Conservation (phyloP, 2,797 vertebrate species). For the Heterohyrax brucei region DNA sequence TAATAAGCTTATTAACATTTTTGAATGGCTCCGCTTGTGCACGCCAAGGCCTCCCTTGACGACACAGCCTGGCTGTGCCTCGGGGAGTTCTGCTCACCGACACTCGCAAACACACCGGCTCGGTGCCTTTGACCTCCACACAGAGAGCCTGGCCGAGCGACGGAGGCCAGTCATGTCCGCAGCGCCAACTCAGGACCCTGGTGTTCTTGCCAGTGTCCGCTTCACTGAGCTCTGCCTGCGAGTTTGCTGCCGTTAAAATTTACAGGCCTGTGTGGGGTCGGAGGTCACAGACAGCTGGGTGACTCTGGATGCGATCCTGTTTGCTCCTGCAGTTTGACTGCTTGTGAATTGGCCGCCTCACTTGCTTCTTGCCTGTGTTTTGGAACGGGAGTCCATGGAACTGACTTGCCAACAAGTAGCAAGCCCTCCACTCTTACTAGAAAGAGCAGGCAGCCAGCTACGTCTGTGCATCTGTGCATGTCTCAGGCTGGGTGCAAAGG, state of each 20-base stretch:
- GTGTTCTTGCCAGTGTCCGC: fast-evolving
- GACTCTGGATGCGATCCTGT: background rate
- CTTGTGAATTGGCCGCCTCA: no score
- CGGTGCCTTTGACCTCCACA: fast-evolving
- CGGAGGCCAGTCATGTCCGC: background rate
- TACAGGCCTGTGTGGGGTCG: background rate
- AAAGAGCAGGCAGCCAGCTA: no score
- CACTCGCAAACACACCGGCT: background rate
- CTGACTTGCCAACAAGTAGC: background rate
- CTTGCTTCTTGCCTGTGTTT: background rate
- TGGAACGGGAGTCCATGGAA: background rate
- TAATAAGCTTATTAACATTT: conserved; percentile 85
- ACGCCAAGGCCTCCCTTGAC: conserved; percentile 41
- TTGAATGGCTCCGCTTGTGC: conserved; percentile 81
- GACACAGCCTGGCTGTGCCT: background rate
- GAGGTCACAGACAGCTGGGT: background rate
- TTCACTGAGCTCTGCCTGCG: fast-evolving
- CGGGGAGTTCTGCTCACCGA: background rate
- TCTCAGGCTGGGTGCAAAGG: background rate
- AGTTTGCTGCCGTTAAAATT: background rate
- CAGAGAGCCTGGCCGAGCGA: background rate
- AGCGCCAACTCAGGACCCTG: background rate
- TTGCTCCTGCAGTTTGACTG: fast-evolving
- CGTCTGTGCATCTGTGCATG: fast-evolving
- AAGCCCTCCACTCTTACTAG: fast-evolving